Evolutionary conservation across 2,797 vertebrate genomes (phyloP).

Genomic region (Ispidina picta): DNA sequence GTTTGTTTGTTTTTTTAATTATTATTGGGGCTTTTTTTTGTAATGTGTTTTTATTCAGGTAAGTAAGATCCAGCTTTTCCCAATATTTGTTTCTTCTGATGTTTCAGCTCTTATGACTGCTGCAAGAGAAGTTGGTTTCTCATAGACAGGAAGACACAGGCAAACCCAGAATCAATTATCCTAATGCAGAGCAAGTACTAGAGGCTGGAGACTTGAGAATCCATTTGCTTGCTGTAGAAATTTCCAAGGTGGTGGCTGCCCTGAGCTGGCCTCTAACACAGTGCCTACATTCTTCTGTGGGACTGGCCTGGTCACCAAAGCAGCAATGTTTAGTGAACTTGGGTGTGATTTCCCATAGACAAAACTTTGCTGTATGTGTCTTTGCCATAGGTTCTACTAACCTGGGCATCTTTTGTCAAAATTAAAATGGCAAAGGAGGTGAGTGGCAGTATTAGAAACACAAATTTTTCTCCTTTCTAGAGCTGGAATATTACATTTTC

Average conservation of each 20-base stretch:
- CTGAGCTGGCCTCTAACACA: neutral
- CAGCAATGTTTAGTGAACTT: neutral
- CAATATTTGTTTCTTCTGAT: neutral
- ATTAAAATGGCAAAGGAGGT: neutral
- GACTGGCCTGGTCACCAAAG: neutral
- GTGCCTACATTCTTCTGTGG: neutral
- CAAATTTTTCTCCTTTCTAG: neutral
- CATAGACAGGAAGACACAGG: neutral
- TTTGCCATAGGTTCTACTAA: neutral
- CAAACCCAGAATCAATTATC: neutral
- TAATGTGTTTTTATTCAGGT: neutral
- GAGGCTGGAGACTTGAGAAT: neutral
- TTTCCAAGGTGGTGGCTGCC: neutral
- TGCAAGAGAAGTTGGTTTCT: neutral
- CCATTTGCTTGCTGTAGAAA: neutral
- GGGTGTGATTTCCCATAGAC: neutral
- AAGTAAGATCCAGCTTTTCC: neutral
- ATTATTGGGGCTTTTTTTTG: neutral
- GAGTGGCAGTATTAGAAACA: neutral
- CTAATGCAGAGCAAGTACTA: accelerated
- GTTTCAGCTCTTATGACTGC: neutral
- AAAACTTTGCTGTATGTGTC: neutral
- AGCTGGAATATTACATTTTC: neutral
- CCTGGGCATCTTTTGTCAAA: neutral
- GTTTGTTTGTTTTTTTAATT: neutral